Conservation (phyloP, 2,113 vertebrate genomes). For the Halcyon malimbica region DNA sequence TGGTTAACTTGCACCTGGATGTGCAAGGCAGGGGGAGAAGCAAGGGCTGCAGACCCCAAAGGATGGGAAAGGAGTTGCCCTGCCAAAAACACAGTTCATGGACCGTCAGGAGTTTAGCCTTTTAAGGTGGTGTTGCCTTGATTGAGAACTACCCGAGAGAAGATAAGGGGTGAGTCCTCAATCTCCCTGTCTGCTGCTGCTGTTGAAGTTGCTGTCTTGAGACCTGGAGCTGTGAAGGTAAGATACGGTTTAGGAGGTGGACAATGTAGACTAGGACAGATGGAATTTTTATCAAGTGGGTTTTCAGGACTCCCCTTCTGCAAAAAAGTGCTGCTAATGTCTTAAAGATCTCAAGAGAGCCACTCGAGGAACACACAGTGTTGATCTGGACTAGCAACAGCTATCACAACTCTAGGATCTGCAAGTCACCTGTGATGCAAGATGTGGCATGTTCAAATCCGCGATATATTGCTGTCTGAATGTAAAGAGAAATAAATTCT, state of each 20-base stretch:
- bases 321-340: not conserved
- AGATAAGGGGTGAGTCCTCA: not conserved
- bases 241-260: not conserved
- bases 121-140: not conserved
- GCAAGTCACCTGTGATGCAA: not conserved
- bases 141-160: not conserved
- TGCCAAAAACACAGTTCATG: not conserved
- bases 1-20: not conserved
- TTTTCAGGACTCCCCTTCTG: not conserved
- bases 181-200: not conserved
- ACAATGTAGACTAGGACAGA: not conserved
- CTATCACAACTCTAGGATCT: not conserved
- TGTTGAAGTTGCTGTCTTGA: not conserved
- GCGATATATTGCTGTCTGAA: conserved; percentile 44
- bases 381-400: not conserved
- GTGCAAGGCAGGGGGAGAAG: not conserved
- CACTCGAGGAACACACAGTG: not conserved
- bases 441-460: not conserved
- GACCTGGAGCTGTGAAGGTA: not conserved
- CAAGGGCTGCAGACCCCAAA: not conserved
- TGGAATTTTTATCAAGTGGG: not conserved
- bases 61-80: not conserved
- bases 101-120: not conserved
- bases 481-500: conserved; percentile 80
- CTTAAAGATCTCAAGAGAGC: not conserved